A percentile compares a stretch with the other conserved stretches of the same genome.
phyloP scores from a whole-genome alignment of 2,797 vertebrate genomes.

The Phoxinus dragarum region DNA sequence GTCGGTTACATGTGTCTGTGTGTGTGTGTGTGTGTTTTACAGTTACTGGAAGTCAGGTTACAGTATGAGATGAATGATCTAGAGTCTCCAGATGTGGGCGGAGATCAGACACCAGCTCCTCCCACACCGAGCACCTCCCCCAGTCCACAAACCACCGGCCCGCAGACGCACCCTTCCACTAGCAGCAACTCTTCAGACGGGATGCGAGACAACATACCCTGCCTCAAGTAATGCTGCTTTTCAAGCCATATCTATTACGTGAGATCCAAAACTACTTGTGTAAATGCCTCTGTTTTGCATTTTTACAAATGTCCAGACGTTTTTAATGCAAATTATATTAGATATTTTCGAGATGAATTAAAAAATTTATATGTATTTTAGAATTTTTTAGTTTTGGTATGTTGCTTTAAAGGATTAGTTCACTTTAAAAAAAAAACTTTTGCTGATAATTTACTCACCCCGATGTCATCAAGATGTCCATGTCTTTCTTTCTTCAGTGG shows the following conservation, averaged over 20 bases:
- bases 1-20: neutral
- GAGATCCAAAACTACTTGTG: neutral
- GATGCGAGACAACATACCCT: slow-evolving; percentile 92
- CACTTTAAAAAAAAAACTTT: no score
- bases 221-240: slow-evolving; percentile 87
- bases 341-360: neutral
- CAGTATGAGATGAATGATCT: slow-evolving; percentile 92
- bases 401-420: no score
- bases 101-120: slow-evolving; percentile 86
- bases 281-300: neutral
- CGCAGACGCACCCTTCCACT: slow-evolving; percentile 93
- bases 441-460: no score
- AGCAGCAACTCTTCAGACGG: slow-evolving; percentile 97
- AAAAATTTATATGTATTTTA: neutral
- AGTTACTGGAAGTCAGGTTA: slow-evolving; percentile 95
- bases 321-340: neutral
- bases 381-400: no score
- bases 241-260: neutral
- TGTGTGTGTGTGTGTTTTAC: slow-evolving; percentile 37
- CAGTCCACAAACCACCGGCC: slow-evolving; percentile 85
- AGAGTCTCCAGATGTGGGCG: slow-evolving; percentile 88
- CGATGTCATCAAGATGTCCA: no score
- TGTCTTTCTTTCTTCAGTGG: no score
- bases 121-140: slow-evolving; percentile 87
- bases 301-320: neutral